phyloP scores from a whole-genome alignment of 1,140 invertebrate species.

The Anastrepha obliqua region DNA sequence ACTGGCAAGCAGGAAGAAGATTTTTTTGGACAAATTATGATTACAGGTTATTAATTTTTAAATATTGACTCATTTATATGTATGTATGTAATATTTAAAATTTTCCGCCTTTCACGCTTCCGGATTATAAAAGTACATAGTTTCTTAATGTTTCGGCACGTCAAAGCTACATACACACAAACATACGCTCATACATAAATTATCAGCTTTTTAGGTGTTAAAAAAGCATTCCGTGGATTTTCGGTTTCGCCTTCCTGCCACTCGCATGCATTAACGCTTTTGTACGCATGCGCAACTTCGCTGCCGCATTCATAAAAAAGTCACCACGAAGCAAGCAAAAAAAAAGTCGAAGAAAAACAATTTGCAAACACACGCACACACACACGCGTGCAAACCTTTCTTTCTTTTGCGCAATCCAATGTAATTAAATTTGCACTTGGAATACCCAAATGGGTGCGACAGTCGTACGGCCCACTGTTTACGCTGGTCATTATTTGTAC shows the following conservation, averaged over 20 bases:
- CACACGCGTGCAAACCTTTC: background rate
- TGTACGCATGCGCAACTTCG: slow-evolving; percentile 27
- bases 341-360: background rate
- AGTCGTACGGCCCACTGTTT: slow-evolving; percentile 24
- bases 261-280: background rate
- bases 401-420: slow-evolving; percentile 15
- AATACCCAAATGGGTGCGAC: slow-evolving; percentile 45
- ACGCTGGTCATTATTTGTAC: background rate
- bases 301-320: slow-evolving; percentile 10
- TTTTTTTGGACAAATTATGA: too few relatives aligned
- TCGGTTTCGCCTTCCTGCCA: background rate
- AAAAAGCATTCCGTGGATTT: background rate
- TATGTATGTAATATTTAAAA: too few relatives aligned
- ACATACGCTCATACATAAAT: background rate
- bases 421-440: slow-evolving; percentile 44
- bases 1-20: too few relatives aligned
- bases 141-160: background rate
- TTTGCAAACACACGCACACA: background rate
- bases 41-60: too few relatives aligned
- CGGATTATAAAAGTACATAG: background rate
- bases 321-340: background rate
- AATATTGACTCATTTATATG: too few relatives aligned
- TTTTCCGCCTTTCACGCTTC: background rate
- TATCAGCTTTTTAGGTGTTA: background rate
- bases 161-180: background rate